Conservation (phyloP, 2,888 invertebrate genomes). For the Rhimphoctona megacephalus region DNA sequence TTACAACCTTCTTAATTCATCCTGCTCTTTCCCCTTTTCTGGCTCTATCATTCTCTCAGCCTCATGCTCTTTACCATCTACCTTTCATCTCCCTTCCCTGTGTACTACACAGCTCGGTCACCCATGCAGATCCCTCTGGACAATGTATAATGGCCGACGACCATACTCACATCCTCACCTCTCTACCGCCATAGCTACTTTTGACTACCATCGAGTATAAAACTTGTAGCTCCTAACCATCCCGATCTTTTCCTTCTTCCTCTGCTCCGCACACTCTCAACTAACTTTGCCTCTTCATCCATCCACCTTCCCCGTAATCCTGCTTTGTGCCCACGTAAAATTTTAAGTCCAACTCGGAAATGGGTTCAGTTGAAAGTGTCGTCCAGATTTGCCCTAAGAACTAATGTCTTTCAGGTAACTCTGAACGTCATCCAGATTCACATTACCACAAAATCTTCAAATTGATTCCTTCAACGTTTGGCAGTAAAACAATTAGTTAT, state of each 20-base stretch:
- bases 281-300: background rate
- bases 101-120: slow-evolving; percentile 32
- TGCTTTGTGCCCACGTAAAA: background rate
- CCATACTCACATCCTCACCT: slow-evolving; percentile 53
- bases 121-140: slow-evolving; percentile 61
- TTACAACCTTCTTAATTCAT: slow-evolving; percentile 63
- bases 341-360: background rate
- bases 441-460: background rate
- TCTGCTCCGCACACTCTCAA: background rate
- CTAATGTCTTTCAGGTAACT: background rate
- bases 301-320: background rate
- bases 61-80: slow-evolving; percentile 47
- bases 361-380: no score
- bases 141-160: slow-evolving; percentile 64
- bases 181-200: slow-evolving; percentile 45
- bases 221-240: slow-evolving; percentile 3
- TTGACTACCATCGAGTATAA: background rate
- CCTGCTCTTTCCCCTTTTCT: slow-evolving; percentile 9
- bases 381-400: no score
- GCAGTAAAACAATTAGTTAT: background rate
- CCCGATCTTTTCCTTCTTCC: background rate
- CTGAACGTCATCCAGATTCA: background rate
- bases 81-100: slow-evolving; percentile 42
- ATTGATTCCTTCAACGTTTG: background rate
- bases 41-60: slow-evolving; percentile 19